Percentiles rank a stretch among this genome's conserved stretches.
Conservation (phyloP, 2,797 vertebrate genomes). For the Urocyon cinereoargenteus region DNA sequence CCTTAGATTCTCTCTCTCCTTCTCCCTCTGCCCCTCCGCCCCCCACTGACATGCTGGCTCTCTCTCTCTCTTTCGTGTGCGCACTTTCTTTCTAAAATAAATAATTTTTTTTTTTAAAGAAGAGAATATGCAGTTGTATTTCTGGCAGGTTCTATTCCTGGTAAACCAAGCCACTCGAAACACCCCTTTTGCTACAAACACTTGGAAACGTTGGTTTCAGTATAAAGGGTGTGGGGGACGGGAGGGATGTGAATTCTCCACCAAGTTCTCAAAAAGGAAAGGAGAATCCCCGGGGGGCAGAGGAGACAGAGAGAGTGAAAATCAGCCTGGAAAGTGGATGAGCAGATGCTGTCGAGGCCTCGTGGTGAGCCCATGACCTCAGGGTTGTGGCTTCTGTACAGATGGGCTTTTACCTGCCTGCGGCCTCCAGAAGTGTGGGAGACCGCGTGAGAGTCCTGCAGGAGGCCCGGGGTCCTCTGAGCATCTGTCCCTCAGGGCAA, state of each 20-base stretch:
- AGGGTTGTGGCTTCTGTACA: not conserved
- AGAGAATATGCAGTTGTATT: not conserved
- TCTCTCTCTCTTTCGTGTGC: not conserved
- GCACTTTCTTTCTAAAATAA: no score
- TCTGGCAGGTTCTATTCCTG: not conserved
- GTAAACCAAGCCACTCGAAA: not conserved
- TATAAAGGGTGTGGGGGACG: not conserved
- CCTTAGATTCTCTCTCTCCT: not conserved
- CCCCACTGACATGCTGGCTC: not conserved
- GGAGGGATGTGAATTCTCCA: not conserved
- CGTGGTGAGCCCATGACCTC: not conserved
- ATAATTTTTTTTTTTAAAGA: no score
- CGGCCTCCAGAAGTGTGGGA: no score
- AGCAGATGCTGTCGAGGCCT: not conserved
- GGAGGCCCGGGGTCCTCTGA: not conserved
- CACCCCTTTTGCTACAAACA: not conserved
- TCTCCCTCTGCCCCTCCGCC: not conserved
- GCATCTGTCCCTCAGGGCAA: not conserved
- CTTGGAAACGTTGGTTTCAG: not conserved
- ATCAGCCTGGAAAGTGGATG: not conserved
- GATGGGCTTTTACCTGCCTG: not conserved
- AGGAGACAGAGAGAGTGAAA: not conserved
- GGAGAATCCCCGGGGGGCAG: not conserved
- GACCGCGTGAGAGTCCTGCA: not conserved
- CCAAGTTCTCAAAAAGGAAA: not conserved